phyloP scores from a whole-genome alignment of 2,888 invertebrate genomes.

The Ophion slaviceki region DNA sequence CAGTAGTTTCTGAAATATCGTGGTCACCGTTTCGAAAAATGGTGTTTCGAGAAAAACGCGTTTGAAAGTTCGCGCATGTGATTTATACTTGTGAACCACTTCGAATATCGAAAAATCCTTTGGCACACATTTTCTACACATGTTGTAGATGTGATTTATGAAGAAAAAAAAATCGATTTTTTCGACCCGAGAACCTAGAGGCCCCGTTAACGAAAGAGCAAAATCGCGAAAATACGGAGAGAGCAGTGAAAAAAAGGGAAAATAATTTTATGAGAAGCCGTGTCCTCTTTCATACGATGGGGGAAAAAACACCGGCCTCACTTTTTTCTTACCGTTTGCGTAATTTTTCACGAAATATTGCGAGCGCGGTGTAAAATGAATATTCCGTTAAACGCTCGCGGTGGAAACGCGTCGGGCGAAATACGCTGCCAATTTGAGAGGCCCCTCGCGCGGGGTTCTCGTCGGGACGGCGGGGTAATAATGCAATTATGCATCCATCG shows the following conservation, averaged over 20 bases:
- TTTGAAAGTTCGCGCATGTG: too few species aligned
- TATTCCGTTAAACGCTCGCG: conserved; percentile 45
- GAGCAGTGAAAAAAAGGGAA: neutral
- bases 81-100: too few species aligned
- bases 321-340: neutral
- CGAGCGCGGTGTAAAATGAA: conserved; percentile 34
- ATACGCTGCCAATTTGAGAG: conserved; percentile 42
- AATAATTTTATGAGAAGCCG: neutral
- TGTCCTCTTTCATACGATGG: neutral
- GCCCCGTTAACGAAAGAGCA: too few species aligned
- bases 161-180: too few species aligned
- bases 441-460: conserved; percentile 4
- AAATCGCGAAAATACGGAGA: too few species aligned
- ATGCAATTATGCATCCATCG: conserved; percentile 78
- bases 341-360: conserved; percentile 35
- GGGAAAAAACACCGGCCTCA: neutral
- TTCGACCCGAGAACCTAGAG: too few species aligned
- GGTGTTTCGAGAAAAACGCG: too few species aligned
- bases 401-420: neutral
- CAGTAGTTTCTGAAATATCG: too few species aligned
- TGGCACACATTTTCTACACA: too few species aligned
- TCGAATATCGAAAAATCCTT: too few species aligned
- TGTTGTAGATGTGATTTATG: too few species aligned
- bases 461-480: conserved; percentile 71
- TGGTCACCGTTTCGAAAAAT: too few species aligned